Conservation (phyloP, 2,113 vertebrate genomes). For the Gopherus evgoodei region DNA sequence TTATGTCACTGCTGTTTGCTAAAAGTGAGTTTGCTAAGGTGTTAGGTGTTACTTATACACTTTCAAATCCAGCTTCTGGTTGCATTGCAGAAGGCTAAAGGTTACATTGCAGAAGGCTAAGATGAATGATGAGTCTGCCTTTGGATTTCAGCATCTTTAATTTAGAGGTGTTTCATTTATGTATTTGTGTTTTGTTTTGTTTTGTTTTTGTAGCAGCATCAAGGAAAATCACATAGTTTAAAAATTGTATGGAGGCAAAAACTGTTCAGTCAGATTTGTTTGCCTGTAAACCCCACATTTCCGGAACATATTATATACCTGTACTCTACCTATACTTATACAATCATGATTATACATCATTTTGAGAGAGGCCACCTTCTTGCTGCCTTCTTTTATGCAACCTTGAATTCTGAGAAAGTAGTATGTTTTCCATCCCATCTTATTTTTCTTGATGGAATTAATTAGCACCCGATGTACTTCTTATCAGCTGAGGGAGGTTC, state of each 20-base stretch:
- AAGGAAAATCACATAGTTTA: background rate
- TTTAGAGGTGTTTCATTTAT: background rate
- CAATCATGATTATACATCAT: background rate
- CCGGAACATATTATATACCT: background rate
- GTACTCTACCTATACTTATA: background rate
- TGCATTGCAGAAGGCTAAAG: background rate
- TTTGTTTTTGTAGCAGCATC: background rate
- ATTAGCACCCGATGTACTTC: slow-evolving; percentile 53
- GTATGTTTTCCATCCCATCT: slow-evolving; percentile 31
- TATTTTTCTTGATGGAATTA: slow-evolving; percentile 64
- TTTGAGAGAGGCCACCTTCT: slow-evolving; percentile 14
- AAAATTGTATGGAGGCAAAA: slow-evolving; percentile 34
- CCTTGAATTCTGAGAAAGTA: slow-evolving; percentile 40
- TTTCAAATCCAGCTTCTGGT: background rate
- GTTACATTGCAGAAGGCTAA: background rate
- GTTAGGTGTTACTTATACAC: background rate
- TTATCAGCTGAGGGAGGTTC: slow-evolving; percentile 45
- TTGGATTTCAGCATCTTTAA: background rate
- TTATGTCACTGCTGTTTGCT: background rate
- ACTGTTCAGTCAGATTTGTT: background rate
- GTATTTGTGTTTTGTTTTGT: background rate
- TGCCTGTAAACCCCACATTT: slow-evolving; percentile 15
- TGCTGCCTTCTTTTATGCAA: slow-evolving; percentile 30
- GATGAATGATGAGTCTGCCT: background rate
- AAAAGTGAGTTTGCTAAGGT: background rate